Base-by-base conservation (phyloP, 1,140 invertebrate genomes). In the Tetraneura akinire region DNA sequence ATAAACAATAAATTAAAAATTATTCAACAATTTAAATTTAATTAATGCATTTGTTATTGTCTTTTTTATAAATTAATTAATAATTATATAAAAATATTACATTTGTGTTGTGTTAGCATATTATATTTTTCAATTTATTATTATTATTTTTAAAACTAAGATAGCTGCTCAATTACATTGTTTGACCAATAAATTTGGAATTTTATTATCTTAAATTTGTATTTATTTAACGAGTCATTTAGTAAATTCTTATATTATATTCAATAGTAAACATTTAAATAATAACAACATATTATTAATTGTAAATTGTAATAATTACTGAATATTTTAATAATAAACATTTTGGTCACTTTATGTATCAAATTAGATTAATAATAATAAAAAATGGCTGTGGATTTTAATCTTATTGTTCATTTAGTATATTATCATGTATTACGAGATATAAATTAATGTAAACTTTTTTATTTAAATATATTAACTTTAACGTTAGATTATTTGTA, bases 351-450 rank as follows among this genome's bases (percentile, higher is more conserved):
- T 45, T 6, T 1, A 23, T 47, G 1, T 42, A 23, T 26, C 23
- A 64, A 51, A 66, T 71, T 51, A 16, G 16, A 51, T 71, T 51
- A 71, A 51, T 42, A 51, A 76, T 55, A 37, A 37, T 37, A 51
- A 57, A 76, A 53, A 76, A 57, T 55, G 71, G 71, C 71, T 76
- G 71, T 76, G 71, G 71, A 76, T 47, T 76, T 74, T 55, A 76
- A 57, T 76, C 32, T 76, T 76, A 42, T 37, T 57, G 49, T 42
- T 55, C 49, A 37, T 76, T 76, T 55, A 42, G 9, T 73, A 51
- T 10, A 73, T 26, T 18, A 51, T 51, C 14, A 13, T 37, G 62
- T 42, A 37, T 66, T 49, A 49, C n/a, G 3, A 14, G 16, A 51
- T 49, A 51, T 51, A 10, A 37, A 37, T 37, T 37, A 37, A 37